phyloP scores from a whole-genome alignment of 2,888 invertebrate genomes.

The Tenthredo notha region DNA sequence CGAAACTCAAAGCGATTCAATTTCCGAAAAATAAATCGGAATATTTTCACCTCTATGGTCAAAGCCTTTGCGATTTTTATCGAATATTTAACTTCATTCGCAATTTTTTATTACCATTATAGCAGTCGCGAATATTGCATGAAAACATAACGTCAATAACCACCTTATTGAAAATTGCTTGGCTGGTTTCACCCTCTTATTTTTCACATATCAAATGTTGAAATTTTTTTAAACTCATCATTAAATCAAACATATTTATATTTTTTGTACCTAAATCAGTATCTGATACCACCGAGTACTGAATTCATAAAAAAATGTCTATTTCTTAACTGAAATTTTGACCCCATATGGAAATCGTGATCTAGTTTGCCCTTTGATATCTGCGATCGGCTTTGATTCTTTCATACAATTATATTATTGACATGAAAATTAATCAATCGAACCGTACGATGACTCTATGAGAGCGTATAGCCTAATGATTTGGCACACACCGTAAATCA shows the following conservation, averaged over 20 bases:
- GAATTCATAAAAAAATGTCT: background rate
- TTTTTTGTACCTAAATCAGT: background rate
- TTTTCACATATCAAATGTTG: background rate
- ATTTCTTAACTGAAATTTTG: background rate
- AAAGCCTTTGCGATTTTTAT: background rate
- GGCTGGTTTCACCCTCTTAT: background rate
- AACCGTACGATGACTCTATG: background rate
- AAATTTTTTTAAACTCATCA: background rate
- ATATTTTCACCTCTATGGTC: background rate
- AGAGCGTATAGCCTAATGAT: constrained; percentile 34
- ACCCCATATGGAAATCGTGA: background rate
- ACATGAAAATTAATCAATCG: background rate
- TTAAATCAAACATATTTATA: background rate
- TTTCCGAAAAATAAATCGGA: background rate
- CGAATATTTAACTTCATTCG: background rate
- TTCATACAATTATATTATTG: background rate
- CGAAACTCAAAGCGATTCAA: background rate
- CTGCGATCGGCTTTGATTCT: background rate
- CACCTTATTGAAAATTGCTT: background rate
- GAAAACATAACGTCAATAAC: background rate
- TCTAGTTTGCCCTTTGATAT: background rate
- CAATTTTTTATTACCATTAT: background rate
- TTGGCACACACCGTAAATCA: constrained; percentile 61
- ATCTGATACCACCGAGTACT: background rate
- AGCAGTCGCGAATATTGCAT: background rate